phyloP scores from a whole-genome alignment of 1,140 invertebrate genomes.

The Monochamus saltuarius region DNA sequence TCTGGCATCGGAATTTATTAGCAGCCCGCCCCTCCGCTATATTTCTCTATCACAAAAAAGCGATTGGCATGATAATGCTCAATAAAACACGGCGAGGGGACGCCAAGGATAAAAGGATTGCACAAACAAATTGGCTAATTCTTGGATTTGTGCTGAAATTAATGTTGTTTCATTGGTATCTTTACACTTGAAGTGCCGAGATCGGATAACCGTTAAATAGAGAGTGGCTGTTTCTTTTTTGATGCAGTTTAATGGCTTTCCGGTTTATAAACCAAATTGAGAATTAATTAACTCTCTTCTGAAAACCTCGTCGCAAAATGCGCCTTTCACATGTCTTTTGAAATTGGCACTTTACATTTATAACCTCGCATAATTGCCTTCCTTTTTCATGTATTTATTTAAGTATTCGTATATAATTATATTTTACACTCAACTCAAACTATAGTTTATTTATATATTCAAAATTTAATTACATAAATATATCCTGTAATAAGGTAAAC shows the following conservation, averaged over 20 bases:
- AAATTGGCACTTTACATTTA: too few relatives aligned
- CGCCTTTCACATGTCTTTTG: too few relatives aligned
- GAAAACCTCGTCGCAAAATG: too few relatives aligned
- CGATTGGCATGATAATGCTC: slow-evolving; percentile 37
- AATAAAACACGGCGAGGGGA: slow-evolving; percentile 34
- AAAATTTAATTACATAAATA: too few relatives aligned
- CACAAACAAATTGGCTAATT: slow-evolving; percentile 43
- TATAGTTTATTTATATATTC: too few relatives aligned
- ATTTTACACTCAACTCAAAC: too few relatives aligned
- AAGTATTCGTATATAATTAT: too few relatives aligned
- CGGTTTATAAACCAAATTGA: slow-evolving; percentile 29
- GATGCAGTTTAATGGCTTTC: slow-evolving; percentile 26
- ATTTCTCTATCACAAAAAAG: slow-evolving; percentile 38
- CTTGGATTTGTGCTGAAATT: slow-evolving; percentile 36
- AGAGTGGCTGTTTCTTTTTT: slow-evolving; percentile 22
- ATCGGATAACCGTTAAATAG: slow-evolving; percentile 26
- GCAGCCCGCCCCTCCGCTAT: slow-evolving; percentile 33
- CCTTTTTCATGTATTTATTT: too few relatives aligned
- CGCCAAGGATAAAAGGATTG: slow-evolving; percentile 38
- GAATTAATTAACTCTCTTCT: too few relatives aligned
- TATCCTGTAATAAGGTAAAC: too few relatives aligned
- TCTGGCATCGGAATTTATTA: slow-evolving; percentile 36
- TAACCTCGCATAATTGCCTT: too few relatives aligned
- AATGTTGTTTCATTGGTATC: slow-evolving; percentile 33
- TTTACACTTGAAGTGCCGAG: slow-evolving; percentile 27